Conservation (phyloP, 2,797 vertebrate genomes). For the Neosalanx taihuensis region DNA sequence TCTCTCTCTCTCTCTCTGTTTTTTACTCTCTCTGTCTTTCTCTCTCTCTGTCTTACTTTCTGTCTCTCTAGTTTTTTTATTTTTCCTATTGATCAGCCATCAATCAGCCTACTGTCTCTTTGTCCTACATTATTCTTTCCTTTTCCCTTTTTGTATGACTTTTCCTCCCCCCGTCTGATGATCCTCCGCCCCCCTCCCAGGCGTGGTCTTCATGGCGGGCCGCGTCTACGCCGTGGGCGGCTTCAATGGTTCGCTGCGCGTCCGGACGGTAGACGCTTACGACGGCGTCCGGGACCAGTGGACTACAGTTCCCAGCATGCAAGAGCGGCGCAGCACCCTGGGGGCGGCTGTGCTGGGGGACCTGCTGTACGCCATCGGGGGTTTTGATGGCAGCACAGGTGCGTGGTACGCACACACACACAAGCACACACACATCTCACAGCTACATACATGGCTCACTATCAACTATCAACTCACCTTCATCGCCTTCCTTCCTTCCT, state of each 20-base stretch:
- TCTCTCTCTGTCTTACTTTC: neutral
- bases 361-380: constrained; percentile 89
- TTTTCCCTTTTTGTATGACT: neutral
- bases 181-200: constrained; percentile 55
- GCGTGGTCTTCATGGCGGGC: constrained; percentile 90
- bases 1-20: neutral
- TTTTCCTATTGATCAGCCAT: neutral
- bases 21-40: neutral
- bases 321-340: constrained; percentile 91
- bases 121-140: neutral
- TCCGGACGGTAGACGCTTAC: constrained; percentile 90
- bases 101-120: neutral
- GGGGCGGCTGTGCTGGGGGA: constrained; percentile 89
- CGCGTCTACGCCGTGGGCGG: constrained; percentile 90
- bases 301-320: constrained; percentile 90
- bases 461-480: no score
- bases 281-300: constrained; percentile 88
- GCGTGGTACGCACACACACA: neutral
- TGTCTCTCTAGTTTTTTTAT: neutral
- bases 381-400: constrained; percentile 97
- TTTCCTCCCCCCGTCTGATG: neutral
- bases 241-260: constrained; percentile 90
- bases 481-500: neutral
- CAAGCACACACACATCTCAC: neutral
- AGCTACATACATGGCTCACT: no score